Evolutionary conservation across 2,888 invertebrate genomes (phyloP), one percentile per base, ranked within the genome.

Genomic region (Aplocera efformata): DNA sequence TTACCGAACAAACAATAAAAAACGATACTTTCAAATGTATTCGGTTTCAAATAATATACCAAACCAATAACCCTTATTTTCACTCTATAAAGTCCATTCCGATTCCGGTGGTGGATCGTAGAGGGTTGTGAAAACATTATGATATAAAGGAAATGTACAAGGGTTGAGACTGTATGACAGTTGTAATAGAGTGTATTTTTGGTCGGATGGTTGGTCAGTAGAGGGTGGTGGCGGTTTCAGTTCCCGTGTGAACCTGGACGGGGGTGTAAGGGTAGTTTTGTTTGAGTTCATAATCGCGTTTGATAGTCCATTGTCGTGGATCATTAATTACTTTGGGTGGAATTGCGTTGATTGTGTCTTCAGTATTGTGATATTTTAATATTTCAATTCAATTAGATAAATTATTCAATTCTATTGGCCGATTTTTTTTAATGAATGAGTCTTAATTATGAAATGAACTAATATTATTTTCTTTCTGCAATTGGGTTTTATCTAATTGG

Each of bases 241-340:
- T 81, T 80, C 79, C 79, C 80, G 75, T 80, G 80, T 79, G 80
- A 81, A 69, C 63, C 57, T 40, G 45, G 37, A 50, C 45, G 58
- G 58, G 63, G 63, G 43, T 48, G 60, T 26, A 36, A 48, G 58
- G 57, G 55, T 51, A 41, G 35, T 44, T 42, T 36, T 44, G 50
- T 46, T 48, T 50, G 51, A 59, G 51, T 56, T 49, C 13, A 35
- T 50, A 45, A 50, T 46, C 43, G 43, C 42, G 41, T 45, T 39
- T 26, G 34, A 46, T 49, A 35, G 26, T 30, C 35, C 10, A 52
- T 52, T 50, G 48, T 55, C 29, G 44, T 25, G 38, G 35, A 47
- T 48, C 55, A 52, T 55, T 48, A 52, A 50, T 52, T 45, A 42
- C 43, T 37, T 32, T 10, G 31, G 27, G 29, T 28, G 32, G 41